These are phyloP conservation scores for Delphinapterus leucas DNA, from an alignment of 2,113 vertebrate genomes.

Conservation along the genomic window DNA sequence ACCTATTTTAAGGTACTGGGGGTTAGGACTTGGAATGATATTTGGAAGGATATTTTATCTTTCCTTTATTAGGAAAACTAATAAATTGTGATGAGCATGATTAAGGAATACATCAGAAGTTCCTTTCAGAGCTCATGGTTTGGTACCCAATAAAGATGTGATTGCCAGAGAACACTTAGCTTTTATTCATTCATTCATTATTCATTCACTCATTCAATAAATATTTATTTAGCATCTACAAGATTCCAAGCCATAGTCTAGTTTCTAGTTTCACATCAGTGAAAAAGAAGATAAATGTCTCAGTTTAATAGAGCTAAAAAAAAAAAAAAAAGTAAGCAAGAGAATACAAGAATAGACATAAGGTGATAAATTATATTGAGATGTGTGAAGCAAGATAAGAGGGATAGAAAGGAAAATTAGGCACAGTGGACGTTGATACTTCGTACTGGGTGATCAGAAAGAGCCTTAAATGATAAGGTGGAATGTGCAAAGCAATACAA, in stretches of 20 bases:
- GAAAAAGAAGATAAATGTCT: background rate
- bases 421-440: background rate
- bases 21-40: background rate
- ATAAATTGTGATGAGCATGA: background rate
- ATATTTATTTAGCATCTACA: background rate
- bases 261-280: background rate
- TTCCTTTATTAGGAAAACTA: background rate
- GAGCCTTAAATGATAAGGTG: background rate
- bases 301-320: background rate
- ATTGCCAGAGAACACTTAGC: background rate
- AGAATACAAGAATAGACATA: background rate
- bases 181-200: background rate
- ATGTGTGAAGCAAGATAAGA: background rate
- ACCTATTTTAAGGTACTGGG: background rate
- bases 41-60: too few relatives aligned
- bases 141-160: background rate
- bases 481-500: background rate
- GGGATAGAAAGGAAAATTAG: background rate
- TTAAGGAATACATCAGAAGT: background rate
- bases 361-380: background rate
- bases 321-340: background rate
- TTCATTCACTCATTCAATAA: background rate
- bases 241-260: background rate
- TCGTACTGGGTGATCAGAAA: background rate
- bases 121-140: background rate